phyloP scores from a whole-genome alignment of 2,113 vertebrate species.

The Plecotus auritus region DNA sequence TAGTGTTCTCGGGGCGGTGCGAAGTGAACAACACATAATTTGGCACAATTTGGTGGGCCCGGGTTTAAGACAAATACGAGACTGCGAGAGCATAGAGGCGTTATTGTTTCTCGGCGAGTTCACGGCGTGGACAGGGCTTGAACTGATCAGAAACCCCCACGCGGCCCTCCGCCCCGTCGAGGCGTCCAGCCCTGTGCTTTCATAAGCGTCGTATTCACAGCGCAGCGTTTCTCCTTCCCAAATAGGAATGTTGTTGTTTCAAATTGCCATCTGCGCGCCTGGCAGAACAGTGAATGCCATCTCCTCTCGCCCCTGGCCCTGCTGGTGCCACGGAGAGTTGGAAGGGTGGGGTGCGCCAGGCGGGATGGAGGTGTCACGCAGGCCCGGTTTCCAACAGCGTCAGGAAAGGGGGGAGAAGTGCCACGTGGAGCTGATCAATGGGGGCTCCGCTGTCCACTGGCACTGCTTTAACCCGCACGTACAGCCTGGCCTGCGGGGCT shows the following conservation, averaged over 20 bases:
- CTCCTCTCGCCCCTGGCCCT: neutral
- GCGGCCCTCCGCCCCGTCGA: neutral
- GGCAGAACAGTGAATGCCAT: slow-evolving; percentile 38
- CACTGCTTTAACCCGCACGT: neutral
- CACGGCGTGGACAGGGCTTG: slow-evolving; percentile 10
- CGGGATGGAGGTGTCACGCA: too few relatives aligned
- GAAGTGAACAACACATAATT: slow-evolving; percentile 76
- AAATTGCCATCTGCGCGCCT: slow-evolving; percentile 17
- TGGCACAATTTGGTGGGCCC: slow-evolving; percentile 73
- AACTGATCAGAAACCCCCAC: slow-evolving; percentile 57
- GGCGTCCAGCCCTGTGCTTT: slow-evolving; percentile 65
- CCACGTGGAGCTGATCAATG: neutral
- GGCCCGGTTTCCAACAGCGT: too few relatives aligned
- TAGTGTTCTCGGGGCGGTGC: slow-evolving; percentile 71
- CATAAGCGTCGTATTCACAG: slow-evolving; percentile 59
- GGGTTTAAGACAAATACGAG: slow-evolving; percentile 71
- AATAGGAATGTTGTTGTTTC: slow-evolving; percentile 58
- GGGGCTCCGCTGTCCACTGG: too few relatives aligned
- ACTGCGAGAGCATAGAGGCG: slow-evolving; percentile 71
- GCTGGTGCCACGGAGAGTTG: neutral
- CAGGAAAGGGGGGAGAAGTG: too few relatives aligned
- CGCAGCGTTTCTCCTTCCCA: neutral
- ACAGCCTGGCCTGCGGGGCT: too few relatives aligned
- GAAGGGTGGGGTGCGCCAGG: neutral
- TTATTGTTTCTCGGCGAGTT: slow-evolving; percentile 73